These are phyloP conservation scores for Sminthurinus aureus DNA, from an alignment of 2,888 invertebrate species.

Conservation along the genomic window DNA sequence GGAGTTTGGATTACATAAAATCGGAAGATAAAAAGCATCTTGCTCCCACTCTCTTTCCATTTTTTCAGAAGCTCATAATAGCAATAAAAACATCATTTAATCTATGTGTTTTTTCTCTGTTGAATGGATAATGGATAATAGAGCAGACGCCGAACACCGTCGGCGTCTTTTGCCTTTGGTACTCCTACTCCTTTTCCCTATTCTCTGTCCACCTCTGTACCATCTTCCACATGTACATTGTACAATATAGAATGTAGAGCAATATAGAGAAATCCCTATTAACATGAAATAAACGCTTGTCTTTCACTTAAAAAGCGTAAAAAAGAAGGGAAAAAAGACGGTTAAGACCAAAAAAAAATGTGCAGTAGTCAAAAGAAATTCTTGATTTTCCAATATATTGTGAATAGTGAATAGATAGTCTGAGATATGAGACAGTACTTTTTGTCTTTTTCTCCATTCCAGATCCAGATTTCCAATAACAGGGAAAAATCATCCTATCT, in stretches of 20 bases:
- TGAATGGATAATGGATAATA: slow-evolving; percentile 30
- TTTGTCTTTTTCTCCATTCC: not conserved
- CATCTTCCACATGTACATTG: too few species aligned
- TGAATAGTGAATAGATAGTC: not conserved
- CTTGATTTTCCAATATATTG: not conserved
- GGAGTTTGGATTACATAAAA: not conserved
- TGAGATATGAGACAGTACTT: not conserved
- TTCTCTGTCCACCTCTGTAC: too few species aligned
- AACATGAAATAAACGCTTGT: slow-evolving; percentile 29
- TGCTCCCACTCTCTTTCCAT: slow-evolving; percentile 7
- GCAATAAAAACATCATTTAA: slow-evolving; percentile 42
- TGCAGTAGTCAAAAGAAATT: not conserved
- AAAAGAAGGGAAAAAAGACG: not conserved
- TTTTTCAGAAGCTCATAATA: slow-evolving; percentile 40
- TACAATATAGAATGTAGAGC: slow-evolving; percentile 2
- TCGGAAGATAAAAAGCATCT: slow-evolving; percentile 34
- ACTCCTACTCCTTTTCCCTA: not conserved
- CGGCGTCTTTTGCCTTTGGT: slow-evolving; percentile 21
- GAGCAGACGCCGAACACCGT: slow-evolving; percentile 16
- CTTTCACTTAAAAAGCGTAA: not conserved
- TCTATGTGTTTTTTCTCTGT: slow-evolving; percentile 25
- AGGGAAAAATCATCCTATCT: not conserved
- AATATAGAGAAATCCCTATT: slow-evolving; percentile 8
- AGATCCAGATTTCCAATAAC: not conserved
- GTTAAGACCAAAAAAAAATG: not conserved